Base-by-base conservation (phyloP, 2,888 invertebrate genomes). In the Torymus aiolomorphi region DNA sequence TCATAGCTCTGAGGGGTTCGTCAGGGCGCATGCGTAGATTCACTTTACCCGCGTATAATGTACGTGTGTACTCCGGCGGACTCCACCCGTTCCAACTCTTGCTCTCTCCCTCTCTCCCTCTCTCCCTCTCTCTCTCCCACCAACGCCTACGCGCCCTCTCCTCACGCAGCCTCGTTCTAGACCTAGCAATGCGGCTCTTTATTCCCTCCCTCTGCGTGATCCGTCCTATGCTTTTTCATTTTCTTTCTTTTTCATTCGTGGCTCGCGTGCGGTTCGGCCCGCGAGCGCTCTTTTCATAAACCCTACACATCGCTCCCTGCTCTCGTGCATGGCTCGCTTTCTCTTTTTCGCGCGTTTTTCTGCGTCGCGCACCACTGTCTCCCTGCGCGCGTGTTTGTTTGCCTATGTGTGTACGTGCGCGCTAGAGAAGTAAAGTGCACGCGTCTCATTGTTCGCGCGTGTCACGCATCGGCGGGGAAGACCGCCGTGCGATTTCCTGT, bases 391-490 rank as follows among this genome's bases (percentile, higher is more conserved):
- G 24, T 24, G 24, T 24, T 24, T 24, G 24, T 24, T 24, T 24
- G 24, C 24, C 24, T 24, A 24, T 24, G 2, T 24, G 2, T 24
- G 3, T 24, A 24, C 24, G 24, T 24, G 24, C 24, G 24, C 24
- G 3, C 2, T 24, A 24, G 24, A 24, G 24, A 24, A 24, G 24
- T 3, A 2, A 2, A 24, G 24, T 24, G 24, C 24, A 24, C 73
- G 75, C 54, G 61, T 80, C 85, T 86, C 88, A 87, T 88, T 88
- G 86, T 88, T 86, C 85, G 87, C 86, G 87, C 87, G 87, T 86
- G 88, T 89, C 88, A 87, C 87, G 88, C 88, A 86, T 85, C 85
- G n/a, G n/a, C n/a, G n/a, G n/a, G n/a, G n/a, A n/a, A n/a, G n/a
- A n/a, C n/a, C n/a, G n/a, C n/a, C n/a, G n/a, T n/a, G n/a, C n/a